phyloP scores from a whole-genome alignment of 1,140 invertebrate genomes.

The Lamellibrachia luymesi region DNA sequence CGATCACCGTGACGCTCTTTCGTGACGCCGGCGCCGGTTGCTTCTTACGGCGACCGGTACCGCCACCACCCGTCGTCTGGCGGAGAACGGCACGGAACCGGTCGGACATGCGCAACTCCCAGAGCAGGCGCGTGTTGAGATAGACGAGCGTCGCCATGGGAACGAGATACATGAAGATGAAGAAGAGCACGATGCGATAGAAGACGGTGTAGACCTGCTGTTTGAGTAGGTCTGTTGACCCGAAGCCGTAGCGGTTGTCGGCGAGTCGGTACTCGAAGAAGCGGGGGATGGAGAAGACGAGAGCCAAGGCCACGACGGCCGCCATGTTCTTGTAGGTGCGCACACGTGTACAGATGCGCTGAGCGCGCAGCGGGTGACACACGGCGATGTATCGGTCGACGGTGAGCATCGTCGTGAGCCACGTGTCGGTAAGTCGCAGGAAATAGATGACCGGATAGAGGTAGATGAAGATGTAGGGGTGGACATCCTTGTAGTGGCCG shows the following conservation, averaged over 20 bases:
- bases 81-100: background rate
- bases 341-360: constrained; percentile 20
- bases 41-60: background rate
- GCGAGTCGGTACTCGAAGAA: constrained; percentile 28
- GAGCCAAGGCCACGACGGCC: constrained; percentile 1
- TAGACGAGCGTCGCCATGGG: constrained; percentile 22
- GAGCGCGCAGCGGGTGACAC: constrained; percentile 27
- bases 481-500: background rate
- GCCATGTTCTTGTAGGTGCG: constrained; percentile 18
- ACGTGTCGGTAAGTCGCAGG: constrained; percentile 20
- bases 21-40: background rate
- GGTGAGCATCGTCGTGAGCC: constrained; percentile 27
- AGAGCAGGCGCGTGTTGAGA: constrained; percentile 24
- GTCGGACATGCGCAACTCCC: constrained; percentile 12
- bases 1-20: constrained; percentile 23
- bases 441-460: constrained; percentile 23
- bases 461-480: constrained; percentile 21
- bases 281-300: constrained; percentile 22
- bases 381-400: constrained; percentile 29
- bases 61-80: background rate
- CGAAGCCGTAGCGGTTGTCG: constrained; percentile 15
- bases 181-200: constrained; percentile 25
- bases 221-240: constrained; percentile 13
- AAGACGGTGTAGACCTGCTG: constrained; percentile 22
- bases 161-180: constrained; percentile 27